A percentile compares a stretch with the other conserved stretches of the same genome.
These are phyloP conservation scores for Synergus gifuensis DNA, from an alignment of 2,888 invertebrate species.

Conservation along the genomic window DNA sequence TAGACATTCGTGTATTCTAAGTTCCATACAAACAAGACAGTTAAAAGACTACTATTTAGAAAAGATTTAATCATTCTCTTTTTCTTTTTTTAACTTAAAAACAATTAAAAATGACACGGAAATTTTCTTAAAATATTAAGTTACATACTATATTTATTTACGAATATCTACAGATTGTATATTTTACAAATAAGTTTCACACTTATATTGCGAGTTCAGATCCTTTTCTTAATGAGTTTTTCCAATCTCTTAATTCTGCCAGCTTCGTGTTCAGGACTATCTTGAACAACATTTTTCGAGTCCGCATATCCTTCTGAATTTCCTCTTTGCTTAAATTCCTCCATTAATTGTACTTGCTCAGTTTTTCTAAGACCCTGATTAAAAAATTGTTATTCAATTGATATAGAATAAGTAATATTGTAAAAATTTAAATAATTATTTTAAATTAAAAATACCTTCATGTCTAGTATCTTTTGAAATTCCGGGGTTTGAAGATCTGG, in stretches of 20 bases:
- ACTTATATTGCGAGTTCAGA: slow-evolving; percentile 53
- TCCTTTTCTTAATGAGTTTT: slow-evolving; percentile 80
- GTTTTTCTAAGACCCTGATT: slow-evolving; percentile 71
- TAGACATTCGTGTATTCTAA: slow-evolving; percentile 21
- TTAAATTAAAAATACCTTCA: slow-evolving; percentile 84
- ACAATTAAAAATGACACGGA: background rate
- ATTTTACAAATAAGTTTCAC: slow-evolving; percentile 17
- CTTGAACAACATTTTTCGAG: slow-evolving; percentile 61
- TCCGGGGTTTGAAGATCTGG: slow-evolving; percentile 94
- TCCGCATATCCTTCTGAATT: slow-evolving; percentile 58
- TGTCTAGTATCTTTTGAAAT: slow-evolving; percentile 96
- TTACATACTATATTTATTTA: slow-evolving; percentile 32
- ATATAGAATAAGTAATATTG: slow-evolving; percentile 18
- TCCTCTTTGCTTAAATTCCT: slow-evolving; percentile 79
- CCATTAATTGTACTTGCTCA: slow-evolving; percentile 81
- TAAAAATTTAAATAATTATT: slow-evolving; percentile 23
- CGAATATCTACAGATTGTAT: slow-evolving; percentile 28
- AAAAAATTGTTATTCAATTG: slow-evolving; percentile 29
- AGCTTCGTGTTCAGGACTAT: slow-evolving; percentile 77
- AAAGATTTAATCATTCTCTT: too few relatives aligned
- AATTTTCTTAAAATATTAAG: slow-evolving; percentile 25
- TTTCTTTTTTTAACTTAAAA: too few relatives aligned
- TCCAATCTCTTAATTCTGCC: slow-evolving; percentile 80
- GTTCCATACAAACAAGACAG: background rate
- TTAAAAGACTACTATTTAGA: too few relatives aligned